phyloP scores from a whole-genome alignment of 2,113 vertebrate genomes.

The Anolis carolinensis region DNA sequence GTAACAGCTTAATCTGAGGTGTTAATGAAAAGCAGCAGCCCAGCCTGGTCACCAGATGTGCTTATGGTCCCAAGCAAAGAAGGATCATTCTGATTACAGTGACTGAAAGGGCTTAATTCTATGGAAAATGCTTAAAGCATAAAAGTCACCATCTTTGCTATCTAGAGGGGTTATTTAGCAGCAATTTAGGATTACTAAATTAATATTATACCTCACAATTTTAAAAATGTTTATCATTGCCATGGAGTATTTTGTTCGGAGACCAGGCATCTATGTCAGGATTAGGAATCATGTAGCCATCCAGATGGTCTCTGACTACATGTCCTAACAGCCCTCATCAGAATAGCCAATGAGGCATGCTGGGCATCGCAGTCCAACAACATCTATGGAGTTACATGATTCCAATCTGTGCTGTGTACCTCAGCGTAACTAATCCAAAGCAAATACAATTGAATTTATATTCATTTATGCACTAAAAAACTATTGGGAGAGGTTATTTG shows the following conservation, averaged over 20 bases:
- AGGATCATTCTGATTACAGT: slow-evolving; percentile 41
- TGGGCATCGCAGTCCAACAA: no score
- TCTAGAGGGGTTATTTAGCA: slow-evolving; percentile 16
- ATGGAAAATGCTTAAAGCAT: slow-evolving; percentile 41
- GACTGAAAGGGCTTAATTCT: slow-evolving; percentile 36
- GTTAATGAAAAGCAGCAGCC: slow-evolving; percentile 50
- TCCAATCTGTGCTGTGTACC: no score
- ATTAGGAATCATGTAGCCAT: no score
- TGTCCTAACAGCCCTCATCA: no score
- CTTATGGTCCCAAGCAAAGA: slow-evolving; percentile 2
- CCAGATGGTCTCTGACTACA: no score
- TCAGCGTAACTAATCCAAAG: neutral
- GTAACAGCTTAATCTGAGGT: slow-evolving; percentile 38
- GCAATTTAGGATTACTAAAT: no score
- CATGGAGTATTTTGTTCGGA: neutral
- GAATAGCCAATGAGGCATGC: no score
- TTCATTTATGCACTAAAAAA: neutral
- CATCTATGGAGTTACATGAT: no score
- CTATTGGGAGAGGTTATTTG: neutral
- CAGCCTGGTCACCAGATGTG: slow-evolving; percentile 33
- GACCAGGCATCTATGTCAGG: neutral
- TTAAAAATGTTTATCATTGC: neutral
- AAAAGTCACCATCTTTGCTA: slow-evolving; percentile 18
- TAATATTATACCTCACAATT: no score
- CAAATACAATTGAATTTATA: neutral